Base-by-base conservation (phyloP, 2,113 vertebrate species). In the Rhynchomys soricoides region DNA sequence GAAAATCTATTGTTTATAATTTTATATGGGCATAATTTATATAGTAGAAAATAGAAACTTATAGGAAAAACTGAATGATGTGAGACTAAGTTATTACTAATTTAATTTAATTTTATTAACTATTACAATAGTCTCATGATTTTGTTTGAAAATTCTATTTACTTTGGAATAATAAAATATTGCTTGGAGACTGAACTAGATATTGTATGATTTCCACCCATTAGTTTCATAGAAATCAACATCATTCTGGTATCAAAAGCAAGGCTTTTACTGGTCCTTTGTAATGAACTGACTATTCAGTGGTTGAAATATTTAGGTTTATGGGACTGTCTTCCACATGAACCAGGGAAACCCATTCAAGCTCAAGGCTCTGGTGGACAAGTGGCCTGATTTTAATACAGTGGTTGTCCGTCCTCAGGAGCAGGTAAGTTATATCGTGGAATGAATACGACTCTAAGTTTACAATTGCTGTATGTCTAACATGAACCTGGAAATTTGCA, bases 321-420 rank as follows among this genome's bases (percentile, higher is more conserved):
- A 95, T 57, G 93, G 97, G 1, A 97, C 97, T 5, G 1, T 90
- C n/a, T 97, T 95, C 74, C 94, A 95, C 52, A 92, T 96, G 74
- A 96, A 89, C 50, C 89, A 48, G 15, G 96, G 96, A 78, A 97
- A 97, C 45, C 93, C 89, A 3, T 97, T 97, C 78, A 94, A 86
- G 34, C 57, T 96, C 9, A 95, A 96, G 93, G 96, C 77, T 6
- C 34, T 97, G 75, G 89, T 96, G 50, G 95, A 97, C 89, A 96
- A 75, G 73, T 96, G 96, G 96, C 93, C 97, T 59, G 93, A 97
- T 55, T 97, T 96, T 82, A 96, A 94, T 1, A 97, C 95, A n/a
- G 93, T 97, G 24, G 43, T 96, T 13, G 21, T 95, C 26, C 37
- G 81, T 31, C 93, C 97, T 85, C 75, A 90, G 70, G 92, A 96